Evolutionary conservation across 2,113 vertebrate genomes (phyloP).

Genomic region (Paradisaea rubra): DNA sequence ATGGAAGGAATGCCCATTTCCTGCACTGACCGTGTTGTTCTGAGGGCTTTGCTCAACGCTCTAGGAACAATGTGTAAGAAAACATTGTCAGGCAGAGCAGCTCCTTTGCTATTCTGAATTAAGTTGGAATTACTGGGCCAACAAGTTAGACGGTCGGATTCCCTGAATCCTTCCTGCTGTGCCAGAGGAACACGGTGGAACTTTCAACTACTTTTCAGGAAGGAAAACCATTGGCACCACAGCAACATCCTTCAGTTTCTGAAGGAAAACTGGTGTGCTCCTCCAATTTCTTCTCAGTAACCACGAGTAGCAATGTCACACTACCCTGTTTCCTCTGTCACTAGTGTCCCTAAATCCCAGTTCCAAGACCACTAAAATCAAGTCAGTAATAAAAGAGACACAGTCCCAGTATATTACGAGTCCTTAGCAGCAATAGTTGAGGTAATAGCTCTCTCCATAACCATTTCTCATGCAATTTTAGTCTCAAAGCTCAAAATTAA

Average conservation of each 20-base stretch:
- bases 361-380: neutral
- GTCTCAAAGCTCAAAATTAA: constrained; percentile 73
- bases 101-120: neutral
- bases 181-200: neutral
- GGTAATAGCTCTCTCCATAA: constrained; percentile 38
- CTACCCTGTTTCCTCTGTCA: neutral
- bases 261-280: neutral
- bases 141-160: neutral
- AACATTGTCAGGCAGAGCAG: neutral
- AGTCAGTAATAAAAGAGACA: neutral
- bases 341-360: neutral
- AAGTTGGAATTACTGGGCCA: neutral
- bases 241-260: neutral
- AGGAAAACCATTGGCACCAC: neutral
- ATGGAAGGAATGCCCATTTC: neutral
- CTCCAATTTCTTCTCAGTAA: neutral
- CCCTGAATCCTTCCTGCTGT: neutral
- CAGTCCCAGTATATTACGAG: constrained; percentile 20
- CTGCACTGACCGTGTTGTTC: neutral
- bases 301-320: no score
- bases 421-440: constrained; percentile 41
- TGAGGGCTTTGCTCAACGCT: accelerated
- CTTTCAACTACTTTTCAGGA: neutral
- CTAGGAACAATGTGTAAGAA: neutral
- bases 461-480: constrained; percentile 64